Evolutionary conservation across 2,888 invertebrate species (phyloP).

Genomic region (Eupithecia pulchellata): DNA sequence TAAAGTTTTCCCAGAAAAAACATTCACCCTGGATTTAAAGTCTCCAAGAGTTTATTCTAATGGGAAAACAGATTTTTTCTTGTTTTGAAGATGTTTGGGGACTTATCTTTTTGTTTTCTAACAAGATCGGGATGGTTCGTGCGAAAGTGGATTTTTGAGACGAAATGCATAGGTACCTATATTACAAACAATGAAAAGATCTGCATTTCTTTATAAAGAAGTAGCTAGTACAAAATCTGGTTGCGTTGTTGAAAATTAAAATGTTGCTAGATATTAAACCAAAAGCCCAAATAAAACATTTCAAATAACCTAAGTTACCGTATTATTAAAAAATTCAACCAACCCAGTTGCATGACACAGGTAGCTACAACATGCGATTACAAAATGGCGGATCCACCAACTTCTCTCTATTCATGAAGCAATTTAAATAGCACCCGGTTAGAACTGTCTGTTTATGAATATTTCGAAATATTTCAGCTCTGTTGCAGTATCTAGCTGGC

Average conservation of each 20-base stretch:
- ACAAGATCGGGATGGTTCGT: not conserved
- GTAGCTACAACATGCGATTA: slow-evolving; percentile 5
- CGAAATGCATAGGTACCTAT: no score
- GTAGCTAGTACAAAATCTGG: no score
- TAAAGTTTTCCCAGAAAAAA: no score
- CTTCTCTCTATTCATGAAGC: slow-evolving; percentile 69
- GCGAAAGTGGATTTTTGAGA: no score
- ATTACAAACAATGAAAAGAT: no score
- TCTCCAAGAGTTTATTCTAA: no score
- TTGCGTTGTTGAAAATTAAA: no score
- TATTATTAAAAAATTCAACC: slow-evolving; percentile 4
- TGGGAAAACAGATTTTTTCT: no score
- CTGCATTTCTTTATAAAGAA: no score
- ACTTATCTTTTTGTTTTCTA: not conserved
- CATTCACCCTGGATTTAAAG: no score
- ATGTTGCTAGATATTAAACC: not conserved
- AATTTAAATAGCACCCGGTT: slow-evolving; percentile 65
- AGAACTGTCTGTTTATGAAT: slow-evolving; percentile 60
- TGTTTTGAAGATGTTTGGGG: not conserved
- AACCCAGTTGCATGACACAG: slow-evolving; percentile 4
- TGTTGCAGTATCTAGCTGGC: not conserved
- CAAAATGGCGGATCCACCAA: slow-evolving; percentile 27
- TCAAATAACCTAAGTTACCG: not conserved
- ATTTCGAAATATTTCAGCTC: slow-evolving; percentile 54
- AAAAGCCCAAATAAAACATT: not conserved